Evolutionary conservation across 2,797 vertebrate species (phyloP), one percentile per base, ranked within the genome.

Genomic region (Bufotes viridis): DNA sequence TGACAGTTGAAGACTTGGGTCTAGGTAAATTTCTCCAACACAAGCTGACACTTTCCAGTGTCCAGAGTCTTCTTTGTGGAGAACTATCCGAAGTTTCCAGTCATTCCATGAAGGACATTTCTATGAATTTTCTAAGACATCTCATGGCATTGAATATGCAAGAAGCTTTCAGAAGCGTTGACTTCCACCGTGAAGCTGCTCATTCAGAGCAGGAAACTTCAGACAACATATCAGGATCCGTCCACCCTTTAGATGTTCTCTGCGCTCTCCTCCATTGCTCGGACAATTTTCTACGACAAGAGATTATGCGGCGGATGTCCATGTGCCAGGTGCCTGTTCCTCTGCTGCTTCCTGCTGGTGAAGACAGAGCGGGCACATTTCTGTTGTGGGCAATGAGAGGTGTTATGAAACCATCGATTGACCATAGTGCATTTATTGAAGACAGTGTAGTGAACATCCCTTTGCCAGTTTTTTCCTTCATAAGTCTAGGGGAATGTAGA

Each of bases 281-380:
- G 12, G 95, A 96, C 85, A 91, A 92, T 26, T 95, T 96, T 87
- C 92, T 97, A 2, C 95, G 94, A 22, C 96, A 97, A 89, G 96
- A 97, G 83, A 90, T 97, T 10, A 20, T 94, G 6, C 89, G 90
- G 4, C 95, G 96, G 91, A 97, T 97, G 96, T 95, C 95, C 1
- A 94, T 96, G 92, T 97, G 97, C 90, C 94, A 94, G 92, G 96
- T 97, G 87, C 94, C 96, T 51, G 94, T 97, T 2, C 97, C 96
- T 22, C 92, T 97, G 0, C 90, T 97, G 69, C 91, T 97, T 85
- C 96, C 95, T 0, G 91, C 94, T 88, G 88, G 88, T 0, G 93
- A 95, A 69, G 84, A 61, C 1, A 76, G 74, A 65, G 42, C 90
- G 78, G 89, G 91, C 79, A 91, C 80, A 1, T 94, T 97, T 58